Percentiles rank a stretch among this genome's conserved stretches.
phyloP scores from a whole-genome alignment of 2,888 invertebrate species.

The Spisula solida region DNA sequence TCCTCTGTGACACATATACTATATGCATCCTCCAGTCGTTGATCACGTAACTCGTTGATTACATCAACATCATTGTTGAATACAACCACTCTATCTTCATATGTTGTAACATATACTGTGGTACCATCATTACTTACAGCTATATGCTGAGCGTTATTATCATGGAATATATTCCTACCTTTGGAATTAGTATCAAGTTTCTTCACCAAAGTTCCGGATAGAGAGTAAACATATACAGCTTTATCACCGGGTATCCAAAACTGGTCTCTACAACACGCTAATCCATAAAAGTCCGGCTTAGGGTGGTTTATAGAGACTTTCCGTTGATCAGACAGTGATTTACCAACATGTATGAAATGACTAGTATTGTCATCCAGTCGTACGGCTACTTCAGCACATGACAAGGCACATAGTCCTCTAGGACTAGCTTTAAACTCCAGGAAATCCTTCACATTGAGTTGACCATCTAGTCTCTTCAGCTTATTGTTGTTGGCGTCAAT shows the following conservation, averaged over 20 bases:
- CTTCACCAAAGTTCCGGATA: neutral
- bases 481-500: neutral
- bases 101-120: conserved; percentile 11
- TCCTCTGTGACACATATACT: neutral
- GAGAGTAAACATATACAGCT: neutral
- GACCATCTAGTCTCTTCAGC: too few relatives aligned
- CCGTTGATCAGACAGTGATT: neutral
- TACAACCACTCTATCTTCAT: neutral
- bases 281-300: neutral
- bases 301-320: neutral
- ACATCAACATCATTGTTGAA: neutral
- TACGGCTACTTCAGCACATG: conserved; percentile 12
- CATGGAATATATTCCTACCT: neutral
- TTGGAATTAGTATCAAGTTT: neutral
- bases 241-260: conserved; percentile 11
- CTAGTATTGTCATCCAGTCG: neutral
- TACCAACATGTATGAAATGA: conserved; percentile 17
- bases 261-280: neutral
- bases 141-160: neutral
- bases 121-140: conserved; percentile 5
- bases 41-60: neutral
- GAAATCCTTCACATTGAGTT: neutral
- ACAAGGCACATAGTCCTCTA: neutral
- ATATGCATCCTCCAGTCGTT: neutral
- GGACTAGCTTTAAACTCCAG: neutral